Conservation (phyloP, 2,888 invertebrate species). For the Bembecia ichneumoniformis region DNA sequence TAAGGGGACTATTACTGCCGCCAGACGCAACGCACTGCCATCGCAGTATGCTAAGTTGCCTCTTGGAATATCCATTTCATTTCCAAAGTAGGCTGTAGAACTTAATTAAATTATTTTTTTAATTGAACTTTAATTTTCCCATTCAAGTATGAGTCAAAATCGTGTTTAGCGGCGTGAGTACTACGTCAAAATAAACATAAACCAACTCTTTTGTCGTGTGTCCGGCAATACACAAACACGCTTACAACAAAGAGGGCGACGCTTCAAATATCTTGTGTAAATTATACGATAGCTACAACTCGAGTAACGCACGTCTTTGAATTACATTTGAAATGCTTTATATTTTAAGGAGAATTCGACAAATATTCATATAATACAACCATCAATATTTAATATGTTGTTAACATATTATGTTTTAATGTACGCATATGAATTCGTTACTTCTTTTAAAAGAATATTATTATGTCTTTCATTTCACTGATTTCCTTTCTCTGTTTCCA, state of each 20-base stretch:
- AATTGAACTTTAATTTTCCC: too few species aligned
- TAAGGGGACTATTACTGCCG: too few species aligned
- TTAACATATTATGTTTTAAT: constrained; percentile 14
- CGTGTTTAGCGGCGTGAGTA: too few species aligned
- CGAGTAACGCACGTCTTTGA: constrained; percentile 2
- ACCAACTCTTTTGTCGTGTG: background rate
- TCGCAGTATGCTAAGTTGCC: too few species aligned
- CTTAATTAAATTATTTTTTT: too few species aligned
- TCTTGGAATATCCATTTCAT: too few species aligned
- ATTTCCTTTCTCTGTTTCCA: constrained; percentile 9
- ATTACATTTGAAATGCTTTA: constrained; percentile 4
- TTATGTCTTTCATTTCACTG: constrained; percentile 4
- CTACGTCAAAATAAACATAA: too few species aligned
- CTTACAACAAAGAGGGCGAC: constrained; percentile 6
- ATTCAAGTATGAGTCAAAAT: too few species aligned
- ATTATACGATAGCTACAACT: constrained; percentile 7
- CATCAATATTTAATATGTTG: constrained; percentile 17
- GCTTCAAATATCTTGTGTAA: constrained; percentile 23
- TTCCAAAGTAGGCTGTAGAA: too few species aligned
- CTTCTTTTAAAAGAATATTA: background rate
- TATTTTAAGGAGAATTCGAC: constrained; percentile 3
- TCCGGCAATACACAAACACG: background rate
- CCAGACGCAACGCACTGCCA: too few species aligned
- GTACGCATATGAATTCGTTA: constrained; percentile 16
- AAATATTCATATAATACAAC: background rate